A percentile compares a stretch with the other conserved stretches of the same genome.
These are phyloP conservation scores for Synergus itoensis DNA, from an alignment of 2,888 invertebrate genomes.

Conservation along the genomic window DNA sequence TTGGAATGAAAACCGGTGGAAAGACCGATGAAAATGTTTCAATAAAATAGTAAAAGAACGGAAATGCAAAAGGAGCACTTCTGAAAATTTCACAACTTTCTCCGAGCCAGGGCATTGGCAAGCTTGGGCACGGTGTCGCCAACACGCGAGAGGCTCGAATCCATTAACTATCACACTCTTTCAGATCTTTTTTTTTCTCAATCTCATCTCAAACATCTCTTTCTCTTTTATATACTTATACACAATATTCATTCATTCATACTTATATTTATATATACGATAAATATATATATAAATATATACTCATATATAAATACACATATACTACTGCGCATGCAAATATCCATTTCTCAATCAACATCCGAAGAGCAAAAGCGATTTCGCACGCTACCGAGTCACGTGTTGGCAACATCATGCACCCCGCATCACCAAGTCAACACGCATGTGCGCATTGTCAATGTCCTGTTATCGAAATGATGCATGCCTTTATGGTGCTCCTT, in stretches of 20 bases:
- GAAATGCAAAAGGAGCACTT: slow-evolving; percentile 70
- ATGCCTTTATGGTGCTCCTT: slow-evolving; percentile 76
- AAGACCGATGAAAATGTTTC: slow-evolving; percentile 49
- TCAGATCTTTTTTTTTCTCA: slow-evolving; percentile 52
- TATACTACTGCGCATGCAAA: neutral
- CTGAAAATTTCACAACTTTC: slow-evolving; percentile 67
- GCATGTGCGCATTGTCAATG: slow-evolving; percentile 78
- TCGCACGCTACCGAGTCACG: slow-evolving; percentile 60
- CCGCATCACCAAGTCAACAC: slow-evolving; percentile 76
- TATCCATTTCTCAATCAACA: slow-evolving; percentile 43
- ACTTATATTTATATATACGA: neutral
- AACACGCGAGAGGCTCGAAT: slow-evolving; percentile 71
- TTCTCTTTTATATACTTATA: slow-evolving; percentile 7
- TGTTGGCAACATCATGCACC: slow-evolving; percentile 77
- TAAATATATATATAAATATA: slow-evolving; percentile 13
- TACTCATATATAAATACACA: slow-evolving; percentile 5
- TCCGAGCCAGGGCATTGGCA: slow-evolving; percentile 95
- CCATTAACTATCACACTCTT: slow-evolving; percentile 57
- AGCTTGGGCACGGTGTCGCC: slow-evolving; percentile 78
- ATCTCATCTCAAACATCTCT: slow-evolving; percentile 47
- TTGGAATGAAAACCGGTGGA: slow-evolving; percentile 55
- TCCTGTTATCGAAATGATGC: slow-evolving; percentile 76
- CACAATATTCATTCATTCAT: neutral
- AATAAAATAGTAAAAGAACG: slow-evolving; percentile 64
- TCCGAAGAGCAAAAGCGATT: slow-evolving; percentile 46